Evolutionary conservation across 2,113 vertebrate genomes (phyloP).

Genomic region (Anarhynchus alexandrinus): DNA sequence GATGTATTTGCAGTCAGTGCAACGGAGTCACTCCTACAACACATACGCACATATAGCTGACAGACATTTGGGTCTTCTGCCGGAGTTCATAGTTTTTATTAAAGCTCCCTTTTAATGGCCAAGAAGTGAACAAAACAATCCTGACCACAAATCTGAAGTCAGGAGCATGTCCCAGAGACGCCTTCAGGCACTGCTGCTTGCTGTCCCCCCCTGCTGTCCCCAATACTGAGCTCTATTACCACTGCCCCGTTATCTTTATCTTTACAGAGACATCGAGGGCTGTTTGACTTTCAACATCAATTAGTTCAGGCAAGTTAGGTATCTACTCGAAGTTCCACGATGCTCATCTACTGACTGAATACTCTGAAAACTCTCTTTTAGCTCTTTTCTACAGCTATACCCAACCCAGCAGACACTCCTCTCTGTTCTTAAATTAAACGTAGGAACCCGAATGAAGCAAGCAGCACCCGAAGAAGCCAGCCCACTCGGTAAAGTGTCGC

Average conservation of each 20-base stretch:
- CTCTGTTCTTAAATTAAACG: neutral
- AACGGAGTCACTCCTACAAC: neutral
- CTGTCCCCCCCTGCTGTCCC: neutral
- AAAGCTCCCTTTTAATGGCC: neutral
- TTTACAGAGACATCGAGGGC: neutral
- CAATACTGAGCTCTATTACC: neutral
- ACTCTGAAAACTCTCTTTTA: neutral
- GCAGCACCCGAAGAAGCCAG: neutral
- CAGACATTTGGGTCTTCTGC: neutral
- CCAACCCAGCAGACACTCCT: neutral
- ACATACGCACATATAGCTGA: neutral
- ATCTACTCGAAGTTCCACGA: neutral
- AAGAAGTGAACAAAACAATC: neutral
- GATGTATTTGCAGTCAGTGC: neutral
- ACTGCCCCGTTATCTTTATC: neutral
- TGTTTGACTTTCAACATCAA: neutral
- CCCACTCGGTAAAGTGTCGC: neutral
- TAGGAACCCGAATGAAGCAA: neutral
- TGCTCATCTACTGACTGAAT: neutral
- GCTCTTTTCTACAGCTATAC: neutral
- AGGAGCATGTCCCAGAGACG: neutral
- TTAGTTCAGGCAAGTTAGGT: neutral
- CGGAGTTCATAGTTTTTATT: neutral
- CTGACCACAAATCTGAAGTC: neutral
- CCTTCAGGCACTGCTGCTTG: neutral